Evolutionary conservation across 2,113 vertebrate genomes (phyloP).

Genomic region (Aleadryas rufinucha): DNA sequence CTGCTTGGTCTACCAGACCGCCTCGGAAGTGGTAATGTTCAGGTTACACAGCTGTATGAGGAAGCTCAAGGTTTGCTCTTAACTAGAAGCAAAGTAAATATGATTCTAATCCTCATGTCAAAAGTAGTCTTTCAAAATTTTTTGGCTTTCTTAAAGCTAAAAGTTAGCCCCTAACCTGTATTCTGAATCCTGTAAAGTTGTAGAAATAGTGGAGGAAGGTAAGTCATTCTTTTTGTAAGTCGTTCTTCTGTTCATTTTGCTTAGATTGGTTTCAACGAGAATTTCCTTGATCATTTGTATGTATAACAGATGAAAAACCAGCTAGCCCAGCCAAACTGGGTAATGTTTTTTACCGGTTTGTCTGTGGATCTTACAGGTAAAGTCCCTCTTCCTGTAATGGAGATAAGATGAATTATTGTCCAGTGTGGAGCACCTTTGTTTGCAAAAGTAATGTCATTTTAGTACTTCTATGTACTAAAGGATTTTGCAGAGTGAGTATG

Average conservation of each 20-base stretch:
- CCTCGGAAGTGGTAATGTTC: neutral
- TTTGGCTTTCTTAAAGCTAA: neutral
- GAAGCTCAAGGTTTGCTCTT: neutral
- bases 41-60: neutral
- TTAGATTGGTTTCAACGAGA: neutral
- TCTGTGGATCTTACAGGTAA: neutral
- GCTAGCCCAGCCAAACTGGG: neutral
- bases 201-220: neutral
- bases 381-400: fast-evolving
- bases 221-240: neutral
- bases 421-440: neutral
- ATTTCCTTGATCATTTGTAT: neutral
- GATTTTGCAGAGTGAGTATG: neutral
- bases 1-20: neutral
- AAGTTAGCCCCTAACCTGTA: neutral
- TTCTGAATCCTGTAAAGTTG: neutral
- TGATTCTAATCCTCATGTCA: neutral
- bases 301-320: neutral
- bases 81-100: neutral
- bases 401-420: neutral
- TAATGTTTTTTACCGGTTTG: neutral
- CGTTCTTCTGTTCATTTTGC: neutral
- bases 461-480: neutral
- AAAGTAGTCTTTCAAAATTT: neutral
- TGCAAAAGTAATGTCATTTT: neutral